Conservation (phyloP, 2,113 vertebrate genomes). For the Antigone vipio region DNA sequence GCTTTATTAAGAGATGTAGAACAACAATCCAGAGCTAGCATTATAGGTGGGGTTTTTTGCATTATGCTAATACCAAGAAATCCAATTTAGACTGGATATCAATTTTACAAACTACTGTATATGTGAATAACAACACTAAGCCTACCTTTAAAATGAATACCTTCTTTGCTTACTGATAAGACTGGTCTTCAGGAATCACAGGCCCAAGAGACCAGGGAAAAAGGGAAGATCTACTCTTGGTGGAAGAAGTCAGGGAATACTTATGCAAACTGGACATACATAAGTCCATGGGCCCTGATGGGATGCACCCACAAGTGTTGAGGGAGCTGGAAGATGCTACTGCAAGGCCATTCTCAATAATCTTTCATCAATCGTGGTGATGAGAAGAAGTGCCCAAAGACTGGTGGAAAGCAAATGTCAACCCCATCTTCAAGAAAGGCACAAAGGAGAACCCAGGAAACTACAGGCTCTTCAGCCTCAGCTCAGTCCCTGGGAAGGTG, state of each 20-base stretch:
- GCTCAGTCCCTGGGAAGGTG: not conserved
- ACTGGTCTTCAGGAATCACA: not conserved
- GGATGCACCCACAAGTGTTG: not conserved
- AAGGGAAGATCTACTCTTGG: too few species aligned
- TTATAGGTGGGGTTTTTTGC: not conserved
- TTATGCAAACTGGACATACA: not conserved
- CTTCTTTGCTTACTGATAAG: not conserved
- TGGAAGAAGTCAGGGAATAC: not conserved
- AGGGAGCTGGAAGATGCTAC: not conserved
- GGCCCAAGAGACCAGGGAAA: not conserved
- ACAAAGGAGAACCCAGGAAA: not conserved
- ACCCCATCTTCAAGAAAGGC: not conserved
- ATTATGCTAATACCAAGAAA: not conserved
- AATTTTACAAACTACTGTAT: not conserved
- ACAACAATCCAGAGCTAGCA: not conserved
- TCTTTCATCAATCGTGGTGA: not conserved
- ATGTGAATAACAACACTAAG: not conserved
- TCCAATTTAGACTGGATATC: not conserved
- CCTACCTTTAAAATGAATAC: not conserved
- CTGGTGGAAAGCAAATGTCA: not conserved
- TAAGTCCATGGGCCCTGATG: not conserved
- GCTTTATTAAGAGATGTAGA: not conserved
- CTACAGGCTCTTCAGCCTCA: not conserved
- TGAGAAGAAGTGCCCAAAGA: too few species aligned
- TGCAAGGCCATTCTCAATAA: not conserved